Conservation (phyloP, 37 sponge, comb jelly and placozoan genomes). For the Tethya wilhelma region DNA sequence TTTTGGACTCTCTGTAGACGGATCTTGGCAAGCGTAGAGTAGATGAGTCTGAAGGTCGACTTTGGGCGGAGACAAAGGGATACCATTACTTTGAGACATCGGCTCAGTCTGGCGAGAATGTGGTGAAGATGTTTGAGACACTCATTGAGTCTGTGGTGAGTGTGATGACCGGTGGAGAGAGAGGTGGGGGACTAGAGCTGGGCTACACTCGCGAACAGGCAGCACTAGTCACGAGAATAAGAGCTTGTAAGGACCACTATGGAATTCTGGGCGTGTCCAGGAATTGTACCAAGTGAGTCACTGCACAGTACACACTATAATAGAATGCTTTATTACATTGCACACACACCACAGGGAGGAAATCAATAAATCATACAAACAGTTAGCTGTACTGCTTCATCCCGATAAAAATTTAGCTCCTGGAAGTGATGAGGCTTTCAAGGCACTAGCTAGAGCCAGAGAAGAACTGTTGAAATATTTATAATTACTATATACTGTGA, state of each 20-base stretch:
- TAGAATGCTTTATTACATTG: neutral
- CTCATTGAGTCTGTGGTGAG: conserved; percentile 31
- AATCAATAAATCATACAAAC: conserved; percentile 80
- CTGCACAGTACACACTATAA: neutral
- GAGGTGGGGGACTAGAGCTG: neutral
- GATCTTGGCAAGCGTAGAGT: conserved; percentile 66
- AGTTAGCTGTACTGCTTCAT: conserved; percentile 86
- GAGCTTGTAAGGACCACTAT: conserved; percentile 52
- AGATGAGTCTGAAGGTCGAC: conserved; percentile 70
- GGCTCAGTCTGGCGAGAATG: conserved; percentile 70
- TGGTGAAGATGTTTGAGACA: conserved; percentile 73
- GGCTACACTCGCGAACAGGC: conserved; percentile 86
- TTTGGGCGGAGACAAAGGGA: conserved; percentile 91
- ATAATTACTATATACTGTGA: conserved; percentile 2
- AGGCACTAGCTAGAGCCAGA: conserved; percentile 70
- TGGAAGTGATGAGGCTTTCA: conserved; percentile 96
- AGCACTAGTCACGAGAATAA: conserved; percentile 60
- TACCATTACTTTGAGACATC: conserved; percentile 93
- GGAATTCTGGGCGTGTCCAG: conserved; percentile 72
- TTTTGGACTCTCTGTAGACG: conserved; percentile 17
- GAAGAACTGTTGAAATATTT: conserved; percentile 57
- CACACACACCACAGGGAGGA: conserved; percentile 73
- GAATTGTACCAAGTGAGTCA: conserved; percentile 49
- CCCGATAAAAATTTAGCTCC: conserved; percentile 94
- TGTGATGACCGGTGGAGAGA: conserved; percentile 16